Base-by-base conservation (phyloP, 2,113 vertebrate genomes). In the Elachura formosa region DNA sequence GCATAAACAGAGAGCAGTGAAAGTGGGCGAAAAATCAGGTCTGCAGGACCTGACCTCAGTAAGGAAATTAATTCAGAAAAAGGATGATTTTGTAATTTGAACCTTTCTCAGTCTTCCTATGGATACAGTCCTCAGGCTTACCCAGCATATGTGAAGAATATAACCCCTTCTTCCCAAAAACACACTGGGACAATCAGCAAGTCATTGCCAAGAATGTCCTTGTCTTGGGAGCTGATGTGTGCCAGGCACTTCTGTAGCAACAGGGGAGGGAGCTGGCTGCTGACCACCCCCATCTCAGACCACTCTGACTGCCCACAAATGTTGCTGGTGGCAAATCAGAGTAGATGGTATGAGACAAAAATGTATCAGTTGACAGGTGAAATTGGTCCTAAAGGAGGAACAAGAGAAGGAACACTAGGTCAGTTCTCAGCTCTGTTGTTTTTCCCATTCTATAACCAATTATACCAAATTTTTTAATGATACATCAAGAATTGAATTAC, bases 201-300 rank as follows among this genome's bases (percentile, higher is more conserved):
- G n/a, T 49, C 4, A 0, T 11, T 56, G 31, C 11, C 49, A 43
- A 41, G 54, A 78, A 29, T 1, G 0, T 46, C 5, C 5, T 69
- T 36, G n/a, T 76, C 49, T 52, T 52, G 36, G 61, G 63, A 89
- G 15, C 54, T 64, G 62, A 64, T 51, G 12, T 89, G 43, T 34
- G 48, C 48, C 52, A 22, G 56, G 33, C 69, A 9, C 45, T 73
- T 79, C 58, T 83, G 72, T 59, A 69, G 24, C 2, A 1, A 15
- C 3, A 16, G 38, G 19, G 31, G 48, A 58, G 59, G 76, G 72
- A 58, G 14, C 6, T 14, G 14, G 31, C 72, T 64, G 84, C 63
- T 90, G 63, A 34, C 49, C 1, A 1, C 54, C 36, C 52, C 49
- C 13, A 2, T 45, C 82, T 83, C 36, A 18, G 51, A 26, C 77